Base-by-base conservation (phyloP, 2,888 invertebrate genomes). In the Acanthosoma haemorrhoidale region DNA sequence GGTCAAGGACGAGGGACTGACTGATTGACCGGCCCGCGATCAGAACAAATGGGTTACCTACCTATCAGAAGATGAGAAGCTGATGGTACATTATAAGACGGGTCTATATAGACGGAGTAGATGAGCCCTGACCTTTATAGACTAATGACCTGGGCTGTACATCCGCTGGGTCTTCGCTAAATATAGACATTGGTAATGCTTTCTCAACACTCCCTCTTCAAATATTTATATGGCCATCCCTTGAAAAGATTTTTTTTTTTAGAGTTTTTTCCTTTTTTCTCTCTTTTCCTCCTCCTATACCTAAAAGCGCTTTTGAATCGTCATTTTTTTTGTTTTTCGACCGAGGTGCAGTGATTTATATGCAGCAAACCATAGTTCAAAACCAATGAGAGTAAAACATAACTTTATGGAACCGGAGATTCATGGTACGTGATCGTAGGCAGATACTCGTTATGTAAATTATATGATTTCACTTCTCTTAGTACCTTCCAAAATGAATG, bases 121-220 rank as follows among this genome's bases (percentile, higher is more conserved):
- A 51, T 51, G 51, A 51, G 51, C 51, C 51, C 2, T 51, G 51
- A 51, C 51, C 51, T 51, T 51, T 51, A 51, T 51, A 51, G 51
- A 51, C 51, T 51, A 51, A 51, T 51, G 51, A 51, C 51, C 51
- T 51, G 51, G 29, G 51, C 51, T 25, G 51, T 51, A 51, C 25
- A 51, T 51, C 51, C 51, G 51, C 29, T 25, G 51, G 51, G 51
- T 51, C 51, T 51, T 51, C 29, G 51, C 51, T 51, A 51, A 51
- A 51, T 51, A 51, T 51, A 51, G 51, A 51, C 51, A 51, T 51
- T 51, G 51, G 51, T 51, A 51, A 51, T 51, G 51, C 51, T 51
- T 51, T 51, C 51, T 51, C 51, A 51, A 51, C 51, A 51, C 51
- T 51, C 51, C 51, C 51, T 51, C 51, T 51, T 51, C 51, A 51